Base-by-base conservation (phyloP, 2,888 invertebrate species). In the Cheilosia impressa region DNA sequence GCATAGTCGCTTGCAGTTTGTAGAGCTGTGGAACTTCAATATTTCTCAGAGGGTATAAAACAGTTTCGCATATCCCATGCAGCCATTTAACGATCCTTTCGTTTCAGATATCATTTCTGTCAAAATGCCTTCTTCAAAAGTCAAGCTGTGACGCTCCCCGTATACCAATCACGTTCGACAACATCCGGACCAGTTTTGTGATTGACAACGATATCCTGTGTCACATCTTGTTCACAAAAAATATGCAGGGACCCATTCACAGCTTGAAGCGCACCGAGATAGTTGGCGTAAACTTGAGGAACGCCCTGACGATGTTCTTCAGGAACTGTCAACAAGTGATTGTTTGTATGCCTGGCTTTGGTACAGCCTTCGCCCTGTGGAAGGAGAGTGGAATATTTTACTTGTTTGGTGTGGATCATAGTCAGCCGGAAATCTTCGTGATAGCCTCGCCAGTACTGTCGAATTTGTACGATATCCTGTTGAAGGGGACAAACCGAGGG, bases 141-240 rank as follows among this genome's bases (percentile, higher is more conserved):
- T 13, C 69, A 5, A 45, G 57, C 9, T 87, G 80, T 19, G 58
- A 69, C 0, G n/a, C 17, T 31, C 41, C 7, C 0, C 6, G 3
- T 6, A 5, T 19, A 1, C 13, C 60, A 7, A 17, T 31, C 13
- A 27, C 73, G 2, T 76, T 87, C 31, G 82, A 87, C 27, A 65
- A 87, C 41, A 65, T 87, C 4, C 73, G 76, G 13, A 60, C 60
- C 13, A 88, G 73, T 34, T 85, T 88, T 34, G 71, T 77, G 7
- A 78, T 88, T 13, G 88, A 88, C 41, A 87, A 87, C 45, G 76
- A 85, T 17, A 71, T 78, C 5, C 65, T 88, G 15, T 85, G 87
- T 43, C 82, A 88, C 22, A 58, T 87, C 17, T 38, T 24, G 6
- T 63, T 87, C 15, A 66, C 76, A 2, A 87, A 87, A 52, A 63